These are phyloP conservation scores for Sebastes trivittatus DNA, from an alignment of 2,797 vertebrate species.

Conservation along the genomic window DNA sequence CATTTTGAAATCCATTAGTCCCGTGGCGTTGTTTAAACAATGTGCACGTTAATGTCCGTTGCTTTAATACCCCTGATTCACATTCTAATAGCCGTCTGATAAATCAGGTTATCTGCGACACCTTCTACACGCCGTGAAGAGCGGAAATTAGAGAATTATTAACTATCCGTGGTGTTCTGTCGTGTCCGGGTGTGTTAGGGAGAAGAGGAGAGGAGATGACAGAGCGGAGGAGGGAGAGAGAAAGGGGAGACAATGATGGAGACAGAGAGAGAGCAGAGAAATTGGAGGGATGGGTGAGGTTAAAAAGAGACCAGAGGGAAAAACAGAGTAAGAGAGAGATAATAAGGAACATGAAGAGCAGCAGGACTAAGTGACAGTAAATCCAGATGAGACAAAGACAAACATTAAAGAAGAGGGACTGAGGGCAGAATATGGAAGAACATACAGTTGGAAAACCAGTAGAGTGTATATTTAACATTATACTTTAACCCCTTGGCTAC, in stretches of 20 bases:
- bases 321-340: constrained; percentile 41
- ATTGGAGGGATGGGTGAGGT: constrained; percentile 45
- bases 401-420: constrained; percentile 46
- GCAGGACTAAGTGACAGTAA: constrained; percentile 43
- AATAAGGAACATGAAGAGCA: constrained; percentile 54
- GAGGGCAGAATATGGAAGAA: constrained; percentile 23
- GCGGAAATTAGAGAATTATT: constrained; percentile 86
- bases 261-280: constrained; percentile 34
- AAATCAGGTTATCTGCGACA: constrained; percentile 86
- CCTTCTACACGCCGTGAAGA: constrained; percentile 80
- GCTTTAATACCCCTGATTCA: constrained; percentile 81
- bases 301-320: constrained; percentile 49
- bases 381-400: constrained; percentile 54
- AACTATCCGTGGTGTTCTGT: constrained; percentile 76
- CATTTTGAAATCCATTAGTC: constrained; percentile 86
- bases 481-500: not conserved
- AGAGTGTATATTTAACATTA: constrained; percentile 1
- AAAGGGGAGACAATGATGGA: not conserved
- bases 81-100: constrained; percentile 84
- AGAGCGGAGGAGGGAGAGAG: constrained; percentile 28
- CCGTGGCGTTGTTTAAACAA: constrained; percentile 83
- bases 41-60: constrained; percentile 82
- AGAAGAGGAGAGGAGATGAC: constrained; percentile 53
- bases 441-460: constrained; percentile 2
- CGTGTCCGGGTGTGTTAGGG: constrained; percentile 61